Conservation (phyloP, 2,113 vertebrate genomes). For the Urocynchramus pylzowi region DNA sequence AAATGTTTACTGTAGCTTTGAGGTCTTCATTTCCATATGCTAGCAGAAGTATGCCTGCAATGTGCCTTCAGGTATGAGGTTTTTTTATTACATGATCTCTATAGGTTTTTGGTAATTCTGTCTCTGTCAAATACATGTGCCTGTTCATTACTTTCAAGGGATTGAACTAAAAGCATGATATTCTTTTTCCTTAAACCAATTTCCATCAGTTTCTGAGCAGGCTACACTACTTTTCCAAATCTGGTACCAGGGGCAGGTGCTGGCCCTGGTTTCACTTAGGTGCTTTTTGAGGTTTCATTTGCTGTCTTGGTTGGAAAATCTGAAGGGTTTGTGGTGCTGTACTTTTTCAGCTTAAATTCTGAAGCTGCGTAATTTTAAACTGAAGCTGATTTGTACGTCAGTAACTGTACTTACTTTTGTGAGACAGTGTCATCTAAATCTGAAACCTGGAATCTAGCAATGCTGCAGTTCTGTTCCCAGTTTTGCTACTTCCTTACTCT, state of each 20-base stretch:
- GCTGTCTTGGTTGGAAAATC: not conserved
- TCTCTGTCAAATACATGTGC: not conserved
- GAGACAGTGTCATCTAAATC: not conserved
- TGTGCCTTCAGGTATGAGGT: slow-evolving; percentile 19
- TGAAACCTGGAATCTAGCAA: not conserved
- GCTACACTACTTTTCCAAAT: not conserved
- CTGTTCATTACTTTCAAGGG: not conserved
- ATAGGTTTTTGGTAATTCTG: not conserved
- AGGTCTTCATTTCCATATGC: slow-evolving; percentile 39
- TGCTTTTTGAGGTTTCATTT: not conserved
- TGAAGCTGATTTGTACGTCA: not conserved
- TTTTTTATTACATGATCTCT: not conserved
- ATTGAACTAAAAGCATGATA: not conserved
- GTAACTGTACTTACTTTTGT: not conserved
- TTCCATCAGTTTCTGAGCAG: not conserved
- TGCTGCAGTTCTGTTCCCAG: not conserved
- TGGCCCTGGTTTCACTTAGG: not conserved
- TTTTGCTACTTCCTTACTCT: not conserved
- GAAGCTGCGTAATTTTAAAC: not conserved
- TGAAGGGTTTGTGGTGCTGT: not conserved
- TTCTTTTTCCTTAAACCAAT: not conserved
- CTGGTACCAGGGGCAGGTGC: not conserved
- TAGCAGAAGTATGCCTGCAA: slow-evolving; percentile 25
- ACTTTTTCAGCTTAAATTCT: not conserved
- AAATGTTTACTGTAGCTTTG: slow-evolving; percentile 35